Evolutionary conservation across 2,888 invertebrate species (phyloP), one percentile per base, ranked within the genome.

Genomic region (Dynastes tityus): DNA sequence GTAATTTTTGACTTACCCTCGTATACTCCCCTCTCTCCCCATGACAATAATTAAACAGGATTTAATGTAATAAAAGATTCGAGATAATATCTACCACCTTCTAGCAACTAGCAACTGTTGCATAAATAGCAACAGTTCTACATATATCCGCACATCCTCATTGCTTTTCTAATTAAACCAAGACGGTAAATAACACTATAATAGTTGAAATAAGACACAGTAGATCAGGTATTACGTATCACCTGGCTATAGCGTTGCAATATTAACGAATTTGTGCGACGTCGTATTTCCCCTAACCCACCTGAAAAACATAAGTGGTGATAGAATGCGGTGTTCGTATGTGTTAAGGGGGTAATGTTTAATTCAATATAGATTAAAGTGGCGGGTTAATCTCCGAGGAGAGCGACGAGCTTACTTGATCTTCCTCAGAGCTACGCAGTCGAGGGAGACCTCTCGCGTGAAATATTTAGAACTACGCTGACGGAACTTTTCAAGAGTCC

Each of bases 331-430:
- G 80, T 82, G 81, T 82, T 82, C 83, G 84, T 83, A 82, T 82
- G 83, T 83, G 85, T 84, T 83, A 82, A 84, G 84, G 83, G 84
- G 82, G 80, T 84, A 82, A 86, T 86, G 84, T 85, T 86, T 86
- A 85, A 86, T 86, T 85, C 86, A 86, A 83, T 83, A 84, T 82
- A 85, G 85, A 86, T 85, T 86, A 86, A 85, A 86, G 85, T 85
- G 85, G 84, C 83, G 84, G 85, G 83, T 84, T 86, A 86, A 86
- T 86, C 85, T 85, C 84, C 83, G 81, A 82, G 82, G 83, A 83
- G 73, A 73, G 61, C 73, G 73, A 61, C 82, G 81, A 76, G 76
- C 81, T 80, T 78, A 80, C 78, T 81, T 81, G 80, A 80, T 82
- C 80, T 82, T 73, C 61, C 73, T 73, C 73, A 82, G 81, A 80